Base-by-base conservation (phyloP, 2,888 invertebrate genomes). In the Aplocera efformata region DNA sequence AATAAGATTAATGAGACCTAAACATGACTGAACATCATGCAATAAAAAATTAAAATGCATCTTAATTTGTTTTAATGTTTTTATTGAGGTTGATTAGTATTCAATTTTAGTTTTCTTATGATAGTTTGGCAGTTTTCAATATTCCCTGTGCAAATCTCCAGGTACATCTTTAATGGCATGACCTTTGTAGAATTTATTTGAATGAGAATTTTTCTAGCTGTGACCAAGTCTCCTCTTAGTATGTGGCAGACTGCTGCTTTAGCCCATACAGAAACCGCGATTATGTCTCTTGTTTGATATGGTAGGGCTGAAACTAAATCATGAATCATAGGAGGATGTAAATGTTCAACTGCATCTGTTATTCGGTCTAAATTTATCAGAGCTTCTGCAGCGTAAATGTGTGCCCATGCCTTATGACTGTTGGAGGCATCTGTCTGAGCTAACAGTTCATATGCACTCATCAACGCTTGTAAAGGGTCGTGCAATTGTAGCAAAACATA, bases 361-460 rank as follows among this genome's bases (percentile, higher is more conserved):
- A 96, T 92, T 78, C 92, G 91, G 67, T 97, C 95, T 67, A 96
- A 82, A 59, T 94, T 91, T 35, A 97, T 92, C 7, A 96, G 84
- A 13, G 96, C 94, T 81, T 98, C 97, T 0, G 96, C 96, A 33
- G 95, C 94, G 75, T 98, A 98, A 60, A 98, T 90, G 74, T 96
- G 95, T 0, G 93, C 97, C 61, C 98, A 88, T 56, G 96, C 91
- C 73, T 94, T 94, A 53, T 88, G 88, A 42, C 74, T 70, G 48
- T 75, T 83, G 1, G 81, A 79, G 0, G 76, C 78, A 32, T 92
- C 92, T 11, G 94, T 91, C 61, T 95, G 93, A 39, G 86, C 88
- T 7, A 98, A 80, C 23, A 98, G 79, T 10, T 91, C 90, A 65
- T 93, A 92, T 0, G 96, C 93, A 84, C 95, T 92, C 66, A 94